These are phyloP conservation scores for Myotis planiceps DNA, from an alignment of 2,797 vertebrate species.

Conservation along the genomic window DNA sequence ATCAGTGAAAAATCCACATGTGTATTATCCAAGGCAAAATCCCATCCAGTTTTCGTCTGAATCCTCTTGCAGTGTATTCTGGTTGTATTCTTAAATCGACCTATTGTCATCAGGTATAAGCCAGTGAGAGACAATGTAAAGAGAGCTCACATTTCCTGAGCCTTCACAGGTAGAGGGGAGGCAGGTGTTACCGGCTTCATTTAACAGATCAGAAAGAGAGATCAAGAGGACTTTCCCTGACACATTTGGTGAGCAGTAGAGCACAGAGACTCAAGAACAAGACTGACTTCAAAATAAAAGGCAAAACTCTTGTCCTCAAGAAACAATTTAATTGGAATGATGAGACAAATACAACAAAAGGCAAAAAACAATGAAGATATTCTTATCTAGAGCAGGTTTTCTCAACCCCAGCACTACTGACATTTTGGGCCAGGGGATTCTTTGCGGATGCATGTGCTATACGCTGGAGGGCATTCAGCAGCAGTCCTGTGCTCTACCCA, in stretches of 20 bases:
- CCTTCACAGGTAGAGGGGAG: background rate
- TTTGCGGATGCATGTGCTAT: background rate
- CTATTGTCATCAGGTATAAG: background rate
- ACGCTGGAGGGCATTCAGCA: background rate
- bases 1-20: background rate
- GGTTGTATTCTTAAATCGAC: background rate
- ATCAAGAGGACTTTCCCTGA: background rate
- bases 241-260: background rate
- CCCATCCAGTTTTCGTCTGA: background rate
- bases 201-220: background rate
- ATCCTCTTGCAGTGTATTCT: background rate
- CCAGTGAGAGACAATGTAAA: background rate
- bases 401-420: background rate
- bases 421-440: background rate
- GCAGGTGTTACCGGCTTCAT: background rate
- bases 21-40: background rate
- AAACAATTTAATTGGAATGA: background rate
- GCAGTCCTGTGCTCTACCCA: background rate
- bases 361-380: background rate
- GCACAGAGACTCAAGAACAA: background rate
- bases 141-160: background rate
- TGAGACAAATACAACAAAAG: background rate
- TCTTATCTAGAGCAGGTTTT: background rate
- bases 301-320: background rate
- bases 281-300: background rate